Evolutionary conservation across 37 sponge, comb jelly and placozoan genomes (phyloP).

Genomic region (Oscarella lobularis): DNA sequence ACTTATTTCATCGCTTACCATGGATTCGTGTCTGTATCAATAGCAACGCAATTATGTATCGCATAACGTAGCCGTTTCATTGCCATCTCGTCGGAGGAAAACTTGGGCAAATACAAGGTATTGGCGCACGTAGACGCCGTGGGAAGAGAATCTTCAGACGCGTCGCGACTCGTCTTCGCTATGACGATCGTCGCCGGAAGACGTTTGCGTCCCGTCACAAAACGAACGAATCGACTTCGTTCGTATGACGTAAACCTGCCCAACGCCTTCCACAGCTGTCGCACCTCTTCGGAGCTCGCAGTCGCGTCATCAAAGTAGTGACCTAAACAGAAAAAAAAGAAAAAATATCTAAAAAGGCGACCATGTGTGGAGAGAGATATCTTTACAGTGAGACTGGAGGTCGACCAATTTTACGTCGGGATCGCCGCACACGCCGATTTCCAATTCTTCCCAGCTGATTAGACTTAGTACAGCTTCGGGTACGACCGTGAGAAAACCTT

Average conservation of each 20-base stretch:
- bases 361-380: no score
- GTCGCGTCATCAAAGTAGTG: slow-evolving; percentile 33
- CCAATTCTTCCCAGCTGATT: slow-evolving; percentile 82
- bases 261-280: slow-evolving; percentile 76
- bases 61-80: slow-evolving; percentile 62
- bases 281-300: slow-evolving; percentile 29
- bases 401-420: slow-evolving; percentile 62
- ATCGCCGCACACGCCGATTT: slow-evolving; percentile 70
- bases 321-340: not conserved
- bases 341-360: no score
- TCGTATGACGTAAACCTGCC: slow-evolving; percentile 73
- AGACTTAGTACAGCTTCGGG: slow-evolving; percentile 57
- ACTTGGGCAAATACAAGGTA: slow-evolving; percentile 72
- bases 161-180: not conserved
- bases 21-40: slow-evolving; percentile 67
- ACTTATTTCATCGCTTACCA: not conserved
- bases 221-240: slow-evolving; percentile 64
- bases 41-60: slow-evolving; percentile 78
- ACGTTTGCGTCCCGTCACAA: slow-evolving; percentile 75
- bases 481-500: slow-evolving; percentile 49
- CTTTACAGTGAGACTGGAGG: not conserved
- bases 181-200: slow-evolving; percentile 32
- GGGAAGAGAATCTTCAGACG: slow-evolving; percentile 36
- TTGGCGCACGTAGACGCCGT: slow-evolving; percentile 80
- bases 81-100: slow-evolving; percentile 56